These are phyloP conservation scores for Teinopalpus imperialis DNA, from an alignment of 2,888 invertebrate genomes.

Conservation along the genomic window DNA sequence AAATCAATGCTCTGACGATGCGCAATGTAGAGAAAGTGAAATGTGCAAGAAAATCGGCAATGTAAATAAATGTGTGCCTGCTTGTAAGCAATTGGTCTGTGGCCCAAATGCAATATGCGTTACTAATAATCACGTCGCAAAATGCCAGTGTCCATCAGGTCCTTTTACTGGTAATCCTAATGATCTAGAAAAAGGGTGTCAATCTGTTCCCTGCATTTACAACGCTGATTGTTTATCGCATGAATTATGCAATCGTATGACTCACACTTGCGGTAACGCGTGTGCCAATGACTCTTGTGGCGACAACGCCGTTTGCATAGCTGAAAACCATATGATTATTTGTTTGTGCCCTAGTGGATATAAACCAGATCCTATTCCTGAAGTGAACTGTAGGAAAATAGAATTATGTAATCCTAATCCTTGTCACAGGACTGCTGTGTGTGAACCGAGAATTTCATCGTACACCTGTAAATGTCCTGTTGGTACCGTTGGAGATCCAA, in stretches of 20 bases:
- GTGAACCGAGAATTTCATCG: constrained; percentile 85
- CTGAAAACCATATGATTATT: constrained; percentile 90
- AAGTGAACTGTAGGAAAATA: constrained; percentile 88
- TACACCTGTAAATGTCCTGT: constrained; percentile 90
- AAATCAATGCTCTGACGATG: constrained; percentile 90
- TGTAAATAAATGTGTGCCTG: constrained; percentile 86
- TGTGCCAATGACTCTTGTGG: constrained; percentile 93
- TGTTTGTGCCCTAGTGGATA: constrained; percentile 95
- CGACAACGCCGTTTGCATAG: constrained; percentile 92
- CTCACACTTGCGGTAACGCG: constrained; percentile 90
- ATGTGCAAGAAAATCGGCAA: constrained; percentile 86
- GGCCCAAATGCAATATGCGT: constrained; percentile 94
- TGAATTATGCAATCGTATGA: constrained; percentile 91
- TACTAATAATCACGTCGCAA: constrained; percentile 93
- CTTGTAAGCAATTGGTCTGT: constrained; percentile 89
- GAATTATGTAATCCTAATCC: constrained; percentile 89
- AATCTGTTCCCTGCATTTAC: constrained; percentile 92
- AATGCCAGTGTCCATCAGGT: constrained; percentile 95
- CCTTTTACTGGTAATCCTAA: constrained; percentile 93
- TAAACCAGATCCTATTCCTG: constrained; percentile 90
- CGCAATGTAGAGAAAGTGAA: constrained; percentile 92
- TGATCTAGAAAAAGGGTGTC: constrained; percentile 87
- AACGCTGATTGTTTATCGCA: constrained; percentile 91
- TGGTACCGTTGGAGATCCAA: constrained; percentile 89
- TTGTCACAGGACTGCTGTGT: constrained; percentile 91